A percentile compares a stretch with the other conserved stretches of the same genome.
Evolutionary conservation across 2,113 vertebrate genomes (phyloP).

Genomic region (Corythornis cristatus): DNA sequence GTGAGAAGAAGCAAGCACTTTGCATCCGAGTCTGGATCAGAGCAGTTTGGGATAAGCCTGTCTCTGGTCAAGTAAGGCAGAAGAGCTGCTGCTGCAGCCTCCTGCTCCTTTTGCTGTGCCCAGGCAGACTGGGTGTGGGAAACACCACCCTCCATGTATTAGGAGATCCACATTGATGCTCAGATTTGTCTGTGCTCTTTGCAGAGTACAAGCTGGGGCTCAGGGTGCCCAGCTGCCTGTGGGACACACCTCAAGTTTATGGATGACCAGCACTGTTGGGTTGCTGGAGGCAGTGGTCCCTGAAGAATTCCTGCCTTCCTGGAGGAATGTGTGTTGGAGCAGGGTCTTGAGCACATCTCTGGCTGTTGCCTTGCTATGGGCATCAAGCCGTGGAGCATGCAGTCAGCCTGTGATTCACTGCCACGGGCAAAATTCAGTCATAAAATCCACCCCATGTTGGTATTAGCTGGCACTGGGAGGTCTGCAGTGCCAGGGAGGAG

Average conservation of each 20-base stretch:
- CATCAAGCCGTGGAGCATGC: not conserved
- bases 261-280: not conserved
- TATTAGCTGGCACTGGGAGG: not conserved
- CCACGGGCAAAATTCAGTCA: not conserved
- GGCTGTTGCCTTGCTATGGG: not conserved
- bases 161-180: not conserved
- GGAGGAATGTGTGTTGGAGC: not conserved
- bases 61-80: not conserved
- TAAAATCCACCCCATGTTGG: not conserved
- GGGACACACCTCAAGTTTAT: not conserved
- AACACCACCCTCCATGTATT: not conserved
- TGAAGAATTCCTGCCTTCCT: not conserved
- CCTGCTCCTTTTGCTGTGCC: not conserved
- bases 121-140: not conserved
- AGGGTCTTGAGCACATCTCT: not conserved
- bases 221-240: not conserved
- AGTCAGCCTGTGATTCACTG: conserved; percentile 16
- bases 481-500: not conserved
- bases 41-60: not conserved
- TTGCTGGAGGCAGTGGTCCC: not conserved
- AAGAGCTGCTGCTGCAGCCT: not conserved
- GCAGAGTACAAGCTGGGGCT: not conserved
- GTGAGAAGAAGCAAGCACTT: not conserved
- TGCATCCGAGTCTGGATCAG: not conserved
- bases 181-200: not conserved